A percentile compares a stretch with the other conserved stretches of the same genome.
These are phyloP conservation scores for Drosophila littoralis DNA, from an alignment of 1,140 invertebrate genomes.

Conservation along the genomic window DNA sequence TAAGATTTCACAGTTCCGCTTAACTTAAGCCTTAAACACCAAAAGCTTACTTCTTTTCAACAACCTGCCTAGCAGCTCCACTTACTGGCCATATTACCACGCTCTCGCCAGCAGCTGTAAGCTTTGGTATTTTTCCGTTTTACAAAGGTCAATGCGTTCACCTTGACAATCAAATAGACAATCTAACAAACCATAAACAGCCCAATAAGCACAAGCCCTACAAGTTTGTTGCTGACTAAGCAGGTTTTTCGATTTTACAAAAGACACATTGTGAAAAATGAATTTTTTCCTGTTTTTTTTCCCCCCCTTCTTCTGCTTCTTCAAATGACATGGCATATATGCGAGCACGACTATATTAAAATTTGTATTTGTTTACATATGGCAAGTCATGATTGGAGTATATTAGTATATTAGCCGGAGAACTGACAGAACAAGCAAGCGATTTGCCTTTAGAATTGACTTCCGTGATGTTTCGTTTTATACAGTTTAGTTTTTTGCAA, in stretches of 20 bases:
- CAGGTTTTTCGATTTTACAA: slow-evolving; percentile 56
- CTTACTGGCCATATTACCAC: not conserved
- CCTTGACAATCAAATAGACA: slow-evolving; percentile 62
- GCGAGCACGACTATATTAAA: slow-evolving; percentile 9
- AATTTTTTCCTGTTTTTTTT: slow-evolving; percentile 28
- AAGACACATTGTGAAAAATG: slow-evolving; percentile 30
- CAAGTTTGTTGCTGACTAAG: slow-evolving; percentile 59
- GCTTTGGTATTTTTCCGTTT: slow-evolving; percentile 40
- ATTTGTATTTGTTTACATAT: slow-evolving; percentile 40
- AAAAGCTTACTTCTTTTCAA: not conserved
- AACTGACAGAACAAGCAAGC: slow-evolving; percentile 19
- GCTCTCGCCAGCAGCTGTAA: not conserved
- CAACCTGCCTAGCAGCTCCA: not conserved
- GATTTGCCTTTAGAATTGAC: slow-evolving; percentile 13
- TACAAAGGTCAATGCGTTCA: slow-evolving; percentile 67
- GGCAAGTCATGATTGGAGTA: slow-evolving; percentile 37
- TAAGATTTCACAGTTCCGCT: not conserved
- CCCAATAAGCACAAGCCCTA: slow-evolving; percentile 52
- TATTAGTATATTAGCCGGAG: slow-evolving; percentile 41
- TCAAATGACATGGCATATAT: slow-evolving; percentile 36
- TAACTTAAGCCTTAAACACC: not conserved
- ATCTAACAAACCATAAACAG: slow-evolving; percentile 27
- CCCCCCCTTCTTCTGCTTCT: slow-evolving; percentile 9
- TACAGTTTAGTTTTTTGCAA: slow-evolving; percentile 5
- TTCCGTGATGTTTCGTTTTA: slow-evolving; percentile 30